phyloP scores from a whole-genome alignment of 2,888 invertebrate species.

The Drymonia ruficornis region DNA sequence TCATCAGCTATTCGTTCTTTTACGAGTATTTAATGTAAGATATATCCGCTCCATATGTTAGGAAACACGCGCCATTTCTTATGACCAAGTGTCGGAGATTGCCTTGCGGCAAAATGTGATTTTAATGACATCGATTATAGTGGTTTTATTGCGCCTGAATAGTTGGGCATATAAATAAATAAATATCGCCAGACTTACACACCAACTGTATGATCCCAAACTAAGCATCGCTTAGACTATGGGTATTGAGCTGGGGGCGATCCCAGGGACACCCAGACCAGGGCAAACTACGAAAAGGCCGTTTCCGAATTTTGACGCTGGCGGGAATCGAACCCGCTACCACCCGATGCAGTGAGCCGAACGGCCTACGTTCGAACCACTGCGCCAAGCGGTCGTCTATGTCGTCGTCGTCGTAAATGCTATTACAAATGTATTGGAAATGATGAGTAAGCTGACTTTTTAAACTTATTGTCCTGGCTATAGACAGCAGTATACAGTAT shows the following conservation, averaged over 20 bases:
- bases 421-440: slow-evolving; percentile 11
- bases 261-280: too few species aligned
- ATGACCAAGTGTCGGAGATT: slow-evolving; percentile 18
- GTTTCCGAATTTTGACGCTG: too few species aligned
- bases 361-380: too few species aligned
- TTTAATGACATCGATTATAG: slow-evolving; percentile 44
- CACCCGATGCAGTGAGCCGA: too few species aligned
- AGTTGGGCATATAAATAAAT: slow-evolving; percentile 18
- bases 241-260: too few species aligned
- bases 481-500: slow-evolving; percentile 18
- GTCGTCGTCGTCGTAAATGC: too few species aligned
- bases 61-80: slow-evolving; percentile 18
- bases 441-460: slow-evolving; percentile 24
- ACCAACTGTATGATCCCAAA: too few species aligned
- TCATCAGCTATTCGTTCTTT: slow-evolving; percentile 11
- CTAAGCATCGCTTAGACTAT: too few species aligned
- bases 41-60: slow-evolving; percentile 12
- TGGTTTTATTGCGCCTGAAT: slow-evolving; percentile 12
- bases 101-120: slow-evolving; percentile 44
- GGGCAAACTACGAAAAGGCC: too few species aligned
- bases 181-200: too few species aligned
- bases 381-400: too few species aligned
- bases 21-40: slow-evolving; percentile 10
- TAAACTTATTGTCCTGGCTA: background rate
- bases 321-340: too few species aligned